Evolutionary conservation across 2,113 vertebrate genomes (phyloP).

Genomic region (Hoplias malabaricus): DNA sequence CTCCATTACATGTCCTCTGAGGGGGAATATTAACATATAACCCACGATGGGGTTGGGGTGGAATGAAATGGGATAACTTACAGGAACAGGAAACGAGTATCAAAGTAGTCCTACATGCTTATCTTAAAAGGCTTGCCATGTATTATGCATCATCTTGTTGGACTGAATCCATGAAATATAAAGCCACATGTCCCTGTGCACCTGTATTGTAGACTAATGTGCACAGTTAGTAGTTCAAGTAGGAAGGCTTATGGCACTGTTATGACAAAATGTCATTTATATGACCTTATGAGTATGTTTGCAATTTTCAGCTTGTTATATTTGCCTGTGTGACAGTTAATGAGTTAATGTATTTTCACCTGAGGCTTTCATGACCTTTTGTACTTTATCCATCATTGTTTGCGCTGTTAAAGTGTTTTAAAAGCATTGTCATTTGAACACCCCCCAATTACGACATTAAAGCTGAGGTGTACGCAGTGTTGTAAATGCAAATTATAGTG

Average conservation of each 20-base stretch:
- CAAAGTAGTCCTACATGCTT: constrained; percentile 26
- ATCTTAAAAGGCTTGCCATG: constrained; percentile 38
- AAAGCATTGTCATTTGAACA: neutral
- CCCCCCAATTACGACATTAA: neutral
- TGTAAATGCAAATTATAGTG: constrained; percentile 3
- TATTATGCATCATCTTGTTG: constrained; percentile 40
- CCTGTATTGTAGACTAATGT: constrained; percentile 26
- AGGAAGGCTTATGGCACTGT: neutral
- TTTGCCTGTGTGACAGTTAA: neutral
- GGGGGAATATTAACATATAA: constrained; percentile 42
- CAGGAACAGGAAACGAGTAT: constrained; percentile 37
- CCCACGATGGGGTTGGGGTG: constrained; percentile 25
- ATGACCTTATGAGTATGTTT: neutral
- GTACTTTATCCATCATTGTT: neutral
- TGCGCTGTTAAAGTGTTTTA: neutral
- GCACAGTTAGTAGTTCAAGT: neutral
- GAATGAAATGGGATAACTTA: constrained; percentile 41
- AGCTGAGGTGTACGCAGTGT: neutral
- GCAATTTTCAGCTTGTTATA: neutral
- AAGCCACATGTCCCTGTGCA: neutral
- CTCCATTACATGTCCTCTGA: constrained; percentile 7
- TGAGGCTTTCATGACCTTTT: neutral
- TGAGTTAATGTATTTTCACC: neutral
- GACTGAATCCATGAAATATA: constrained; percentile 25
- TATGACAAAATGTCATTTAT: neutral